Percentiles rank a stretch among this genome's conserved stretches.
Evolutionary conservation across 1,140 invertebrate species (phyloP).

Genomic region (Heliconius eleuchia): DNA sequence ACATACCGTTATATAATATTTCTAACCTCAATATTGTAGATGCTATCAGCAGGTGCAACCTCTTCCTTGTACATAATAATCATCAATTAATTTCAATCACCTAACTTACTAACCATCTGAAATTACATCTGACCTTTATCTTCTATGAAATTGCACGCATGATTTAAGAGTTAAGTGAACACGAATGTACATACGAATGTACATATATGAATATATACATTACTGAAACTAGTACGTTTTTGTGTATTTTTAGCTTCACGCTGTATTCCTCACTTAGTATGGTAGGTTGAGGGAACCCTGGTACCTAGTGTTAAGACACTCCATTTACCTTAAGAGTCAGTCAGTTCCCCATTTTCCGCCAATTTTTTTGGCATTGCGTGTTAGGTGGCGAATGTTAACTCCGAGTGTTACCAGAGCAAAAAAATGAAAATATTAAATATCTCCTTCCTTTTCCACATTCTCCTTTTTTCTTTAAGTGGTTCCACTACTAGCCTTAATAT

Average conservation of each 20-base stretch:
- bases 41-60: slow-evolving; percentile 12
- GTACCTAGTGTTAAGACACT: too few relatives aligned
- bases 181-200: not conserved
- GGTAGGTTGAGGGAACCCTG: too few relatives aligned
- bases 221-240: not conserved
- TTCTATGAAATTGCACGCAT: not conserved
- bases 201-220: not conserved
- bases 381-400: too few relatives aligned
- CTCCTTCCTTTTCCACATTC: too few relatives aligned
- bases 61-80: slow-evolving; percentile 12
- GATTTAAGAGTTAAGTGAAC: not conserved
- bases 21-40: not conserved
- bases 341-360: too few relatives aligned
- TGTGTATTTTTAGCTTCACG: not conserved
- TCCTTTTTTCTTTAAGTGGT: too few relatives aligned
- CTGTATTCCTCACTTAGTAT: not conserved
- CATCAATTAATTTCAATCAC: slow-evolving; percentile 14
- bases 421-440: too few relatives aligned
- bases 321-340: too few relatives aligned
- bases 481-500: not conserved
- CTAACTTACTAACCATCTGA: slow-evolving; percentile 12
- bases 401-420: too few relatives aligned
- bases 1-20: not conserved
- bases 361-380: too few relatives aligned
- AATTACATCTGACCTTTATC: slow-evolving; percentile 14